Evolutionary conservation across 2,797 vertebrate genomes (phyloP).

Genomic region (Botia almorhae): DNA sequence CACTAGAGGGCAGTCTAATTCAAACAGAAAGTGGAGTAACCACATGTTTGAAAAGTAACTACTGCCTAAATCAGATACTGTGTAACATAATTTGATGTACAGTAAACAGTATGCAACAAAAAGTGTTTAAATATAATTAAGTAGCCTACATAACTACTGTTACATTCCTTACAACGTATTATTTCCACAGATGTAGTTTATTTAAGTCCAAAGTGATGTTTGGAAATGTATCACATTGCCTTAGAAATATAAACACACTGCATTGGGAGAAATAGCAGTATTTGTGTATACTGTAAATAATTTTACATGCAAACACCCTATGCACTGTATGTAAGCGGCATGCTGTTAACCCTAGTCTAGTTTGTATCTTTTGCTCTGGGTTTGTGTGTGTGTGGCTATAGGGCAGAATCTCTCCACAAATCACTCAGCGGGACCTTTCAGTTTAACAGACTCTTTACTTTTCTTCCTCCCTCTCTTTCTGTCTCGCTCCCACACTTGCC

Average conservation of each 20-base stretch:
- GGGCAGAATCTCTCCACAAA: constrained; percentile 32
- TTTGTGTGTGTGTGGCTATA: constrained; percentile 9
- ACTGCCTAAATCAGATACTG: neutral
- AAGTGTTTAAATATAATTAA: neutral
- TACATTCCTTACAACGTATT: neutral
- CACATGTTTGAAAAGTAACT: neutral
- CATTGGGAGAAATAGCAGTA: neutral
- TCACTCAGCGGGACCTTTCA: constrained; percentile 41
- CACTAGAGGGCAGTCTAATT: constrained; percentile 9
- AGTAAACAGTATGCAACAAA: neutral
- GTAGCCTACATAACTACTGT: neutral
- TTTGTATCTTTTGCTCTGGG: neutral
- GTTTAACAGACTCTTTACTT: constrained; percentile 40
- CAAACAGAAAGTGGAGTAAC: neutral
- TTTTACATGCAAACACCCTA: neutral
- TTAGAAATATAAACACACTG: neutral
- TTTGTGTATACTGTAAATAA: neutral
- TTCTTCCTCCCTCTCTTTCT: constrained; percentile 20
- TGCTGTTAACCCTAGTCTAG: neutral
- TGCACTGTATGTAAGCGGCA: neutral
- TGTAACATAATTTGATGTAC: neutral
- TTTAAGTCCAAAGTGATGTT: neutral
- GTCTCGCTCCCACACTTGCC: constrained; percentile 25
- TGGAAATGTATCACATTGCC: no score
- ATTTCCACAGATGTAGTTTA: neutral